A percentile compares a stretch with the other conserved stretches of the same genome.
Conservation (phyloP, 2,797 vertebrate species). For the Mycteria americana region DNA sequence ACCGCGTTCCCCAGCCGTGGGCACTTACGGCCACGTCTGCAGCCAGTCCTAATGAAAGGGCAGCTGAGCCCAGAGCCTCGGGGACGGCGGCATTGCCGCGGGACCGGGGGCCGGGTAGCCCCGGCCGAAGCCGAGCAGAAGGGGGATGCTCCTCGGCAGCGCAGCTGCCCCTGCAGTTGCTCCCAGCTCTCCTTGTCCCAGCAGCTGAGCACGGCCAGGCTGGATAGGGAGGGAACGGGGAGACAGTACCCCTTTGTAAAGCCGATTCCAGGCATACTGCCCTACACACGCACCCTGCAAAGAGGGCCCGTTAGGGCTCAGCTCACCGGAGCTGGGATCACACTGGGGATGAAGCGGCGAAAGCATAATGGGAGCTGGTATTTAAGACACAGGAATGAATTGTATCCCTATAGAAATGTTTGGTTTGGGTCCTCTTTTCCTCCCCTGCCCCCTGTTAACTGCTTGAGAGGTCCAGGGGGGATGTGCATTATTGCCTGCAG, state of each 20-base stretch:
- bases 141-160: neutral
- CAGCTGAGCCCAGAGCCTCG: neutral
- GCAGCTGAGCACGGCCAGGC: constrained; percentile 17
- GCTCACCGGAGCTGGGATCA: neutral
- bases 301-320: neutral
- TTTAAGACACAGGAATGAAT: neutral
- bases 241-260: constrained; percentile 1
- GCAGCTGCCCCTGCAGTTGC: constrained; percentile 45
- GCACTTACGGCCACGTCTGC: neutral
- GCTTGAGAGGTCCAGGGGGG: neutral
- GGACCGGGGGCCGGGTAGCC: fast-evolving
- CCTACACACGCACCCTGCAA: neutral
- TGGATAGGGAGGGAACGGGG: neutral
- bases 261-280: constrained; percentile 30
- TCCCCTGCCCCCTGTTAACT: neutral
- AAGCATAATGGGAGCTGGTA: neutral
- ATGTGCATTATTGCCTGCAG: neutral
- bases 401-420: neutral
- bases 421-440: neutral
- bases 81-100: fast-evolving
- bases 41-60: fast-evolving
- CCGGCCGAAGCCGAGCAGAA: neutral
- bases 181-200: neutral
- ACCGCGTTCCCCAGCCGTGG: neutral
- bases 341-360: neutral